These are phyloP conservation scores for Nyleta sp. DNA, from an alignment of 2,888 invertebrate genomes.

Conservation along the genomic window DNA sequence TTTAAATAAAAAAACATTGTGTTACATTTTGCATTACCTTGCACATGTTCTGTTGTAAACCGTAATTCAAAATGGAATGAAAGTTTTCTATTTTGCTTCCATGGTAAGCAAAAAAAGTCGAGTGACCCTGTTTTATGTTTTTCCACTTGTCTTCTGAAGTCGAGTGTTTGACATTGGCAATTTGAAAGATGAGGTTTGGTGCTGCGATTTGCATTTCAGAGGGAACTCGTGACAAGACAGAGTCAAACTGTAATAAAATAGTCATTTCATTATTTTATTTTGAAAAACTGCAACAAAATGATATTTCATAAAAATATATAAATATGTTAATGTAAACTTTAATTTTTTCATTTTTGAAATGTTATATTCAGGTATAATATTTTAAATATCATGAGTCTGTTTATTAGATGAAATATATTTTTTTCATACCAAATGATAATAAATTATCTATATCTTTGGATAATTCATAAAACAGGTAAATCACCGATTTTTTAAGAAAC, in stretches of 20 bases:
- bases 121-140: constrained; percentile 84
- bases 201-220: constrained; percentile 82
- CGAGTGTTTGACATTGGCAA: constrained; percentile 84
- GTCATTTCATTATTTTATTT: too few relatives aligned
- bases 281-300: too few relatives aligned
- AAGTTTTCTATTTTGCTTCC: constrained; percentile 92
- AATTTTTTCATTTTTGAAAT: too few relatives aligned
- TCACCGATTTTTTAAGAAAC: too few relatives aligned
- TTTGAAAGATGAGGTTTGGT: constrained; percentile 89
- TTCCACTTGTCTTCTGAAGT: constrained; percentile 85
- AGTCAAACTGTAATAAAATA: constrained; percentile 85
- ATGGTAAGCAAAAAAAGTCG: constrained; percentile 89
- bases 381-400: too few relatives aligned
- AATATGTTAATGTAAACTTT: too few relatives aligned
- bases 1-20: background rate
- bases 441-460: too few relatives aligned
- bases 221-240: constrained; percentile 84
- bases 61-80: constrained; percentile 90
- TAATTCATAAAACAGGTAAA: too few relatives aligned
- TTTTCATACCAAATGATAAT: too few relatives aligned
- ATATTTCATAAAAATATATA: too few relatives aligned
- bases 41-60: constrained; percentile 89
- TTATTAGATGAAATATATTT: too few relatives aligned
- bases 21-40: constrained; percentile 84
- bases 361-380: too few relatives aligned